phyloP scores from a whole-genome alignment of 2,888 invertebrate species.

The Scotopteryx bipunctaria region DNA sequence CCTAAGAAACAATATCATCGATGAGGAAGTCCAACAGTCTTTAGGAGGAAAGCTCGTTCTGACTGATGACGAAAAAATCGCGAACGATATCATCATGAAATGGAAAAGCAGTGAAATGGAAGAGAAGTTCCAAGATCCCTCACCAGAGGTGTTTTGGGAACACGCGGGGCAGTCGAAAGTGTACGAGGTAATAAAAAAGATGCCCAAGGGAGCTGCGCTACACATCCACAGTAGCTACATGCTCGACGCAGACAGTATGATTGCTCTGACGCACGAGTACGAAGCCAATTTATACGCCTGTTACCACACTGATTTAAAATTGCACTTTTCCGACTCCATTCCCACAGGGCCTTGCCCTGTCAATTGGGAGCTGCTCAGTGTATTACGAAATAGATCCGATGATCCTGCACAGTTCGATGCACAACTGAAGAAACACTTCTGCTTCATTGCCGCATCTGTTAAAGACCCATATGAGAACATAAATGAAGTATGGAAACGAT shows the following conservation, averaged over 20 bases:
- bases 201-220: conserved; percentile 90
- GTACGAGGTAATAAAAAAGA: conserved; percentile 84
- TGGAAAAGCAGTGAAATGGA: conserved; percentile 80
- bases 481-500: conserved; percentile 84
- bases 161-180: conserved; percentile 85
- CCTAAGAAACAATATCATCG: conserved; percentile 50
- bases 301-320: conserved; percentile 53
- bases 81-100: conserved; percentile 83
- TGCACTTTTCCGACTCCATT: conserved; percentile 60
- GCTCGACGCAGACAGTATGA: conserved; percentile 83
- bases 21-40: conserved; percentile 67
- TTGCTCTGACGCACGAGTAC: conserved; percentile 85
- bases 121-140: conserved; percentile 72
- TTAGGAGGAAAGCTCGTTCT: conserved; percentile 79
- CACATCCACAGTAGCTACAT: conserved; percentile 87
- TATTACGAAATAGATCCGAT: conserved; percentile 67
- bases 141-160: conserved; percentile 83
- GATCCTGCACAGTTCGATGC: conserved; percentile 76
- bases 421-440: conserved; percentile 78
- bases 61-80: conserved; percentile 71
- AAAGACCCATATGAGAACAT: conserved; percentile 69
- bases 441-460: conserved; percentile 75
- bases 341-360: conserved; percentile 59
- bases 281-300: conserved; percentile 85
- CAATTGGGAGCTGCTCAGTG: conserved; percentile 78